phyloP scores from a whole-genome alignment of 2,113 vertebrate genomes.

The Lophius piscatorius region DNA sequence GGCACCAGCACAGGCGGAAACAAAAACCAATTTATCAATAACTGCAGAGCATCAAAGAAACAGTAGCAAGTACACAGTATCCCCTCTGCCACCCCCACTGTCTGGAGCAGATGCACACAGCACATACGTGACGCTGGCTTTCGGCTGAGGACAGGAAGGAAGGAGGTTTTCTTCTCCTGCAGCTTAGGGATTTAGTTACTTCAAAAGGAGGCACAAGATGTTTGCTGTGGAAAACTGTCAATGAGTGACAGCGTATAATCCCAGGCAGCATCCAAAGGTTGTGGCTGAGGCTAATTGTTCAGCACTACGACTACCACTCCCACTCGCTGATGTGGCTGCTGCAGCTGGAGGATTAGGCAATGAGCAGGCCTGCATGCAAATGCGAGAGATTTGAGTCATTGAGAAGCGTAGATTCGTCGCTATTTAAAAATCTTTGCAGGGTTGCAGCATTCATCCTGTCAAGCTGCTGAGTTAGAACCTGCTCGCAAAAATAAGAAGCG shows the following conservation, averaged over 20 bases:
- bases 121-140: constrained; percentile 22
- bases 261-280: constrained; percentile 49
- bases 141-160: too few relatives aligned
- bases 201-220: constrained; percentile 64
- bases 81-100: constrained; percentile 16
- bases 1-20: constrained; percentile 20
- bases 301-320: constrained; percentile 31
- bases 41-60: constrained; percentile 64
- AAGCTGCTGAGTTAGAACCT: background rate
- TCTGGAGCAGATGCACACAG: constrained; percentile 42
- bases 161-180: constrained; percentile 39
- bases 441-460: constrained; percentile 29
- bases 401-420: constrained; percentile 26
- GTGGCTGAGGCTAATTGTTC: constrained; percentile 61
- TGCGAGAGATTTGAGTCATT: constrained; percentile 34
- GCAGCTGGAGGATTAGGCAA: constrained; percentile 22
- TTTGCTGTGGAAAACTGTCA: constrained; percentile 54
- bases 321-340: constrained; percentile 24
- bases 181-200: constrained; percentile 66
- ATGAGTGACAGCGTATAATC: constrained; percentile 55
- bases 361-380: constrained; percentile 15
- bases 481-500: too few relatives aligned
- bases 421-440: constrained; percentile 22
- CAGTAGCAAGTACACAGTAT: constrained; percentile 33
- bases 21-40: constrained; percentile 40